These are phyloP conservation scores for Sarotherodon lohbergeri DNA, from an alignment of 2,113 vertebrate genomes.

Conservation along the genomic window DNA sequence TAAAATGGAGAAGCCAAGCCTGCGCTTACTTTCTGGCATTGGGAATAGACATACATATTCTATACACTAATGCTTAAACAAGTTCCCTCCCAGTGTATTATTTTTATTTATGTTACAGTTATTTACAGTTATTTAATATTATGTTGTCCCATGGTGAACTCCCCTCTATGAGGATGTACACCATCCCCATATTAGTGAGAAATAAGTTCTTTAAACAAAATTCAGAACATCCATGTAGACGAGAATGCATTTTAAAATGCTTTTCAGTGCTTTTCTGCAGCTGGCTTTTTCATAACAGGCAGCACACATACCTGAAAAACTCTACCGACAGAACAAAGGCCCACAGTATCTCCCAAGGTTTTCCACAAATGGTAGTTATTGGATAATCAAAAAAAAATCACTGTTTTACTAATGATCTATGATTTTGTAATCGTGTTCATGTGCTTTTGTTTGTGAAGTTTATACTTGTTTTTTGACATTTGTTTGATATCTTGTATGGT, in stretches of 20 bases:
- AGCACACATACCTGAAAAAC: background rate
- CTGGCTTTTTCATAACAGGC: background rate
- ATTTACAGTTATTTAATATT: background rate
- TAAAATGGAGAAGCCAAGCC: background rate
- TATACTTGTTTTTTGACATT: background rate
- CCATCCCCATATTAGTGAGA: background rate
- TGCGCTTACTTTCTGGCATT: background rate
- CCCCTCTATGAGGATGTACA: background rate
- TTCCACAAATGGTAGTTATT: background rate
- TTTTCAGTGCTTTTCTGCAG: background rate
- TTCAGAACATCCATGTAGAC: background rate
- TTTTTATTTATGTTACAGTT: background rate
- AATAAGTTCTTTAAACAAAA: background rate
- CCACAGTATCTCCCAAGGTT: background rate
- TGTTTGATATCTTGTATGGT: background rate
- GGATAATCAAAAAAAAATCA: background rate
- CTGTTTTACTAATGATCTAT: background rate
- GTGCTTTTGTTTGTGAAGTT: background rate
- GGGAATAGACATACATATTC: background rate
- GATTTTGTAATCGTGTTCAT: background rate
- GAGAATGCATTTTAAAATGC: background rate
- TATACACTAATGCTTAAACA: background rate
- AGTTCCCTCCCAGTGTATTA: background rate
- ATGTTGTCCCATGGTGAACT: background rate
- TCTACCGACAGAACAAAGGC: background rate